Conservation (phyloP, 2,113 vertebrate species). For the Anguilla japonica region DNA sequence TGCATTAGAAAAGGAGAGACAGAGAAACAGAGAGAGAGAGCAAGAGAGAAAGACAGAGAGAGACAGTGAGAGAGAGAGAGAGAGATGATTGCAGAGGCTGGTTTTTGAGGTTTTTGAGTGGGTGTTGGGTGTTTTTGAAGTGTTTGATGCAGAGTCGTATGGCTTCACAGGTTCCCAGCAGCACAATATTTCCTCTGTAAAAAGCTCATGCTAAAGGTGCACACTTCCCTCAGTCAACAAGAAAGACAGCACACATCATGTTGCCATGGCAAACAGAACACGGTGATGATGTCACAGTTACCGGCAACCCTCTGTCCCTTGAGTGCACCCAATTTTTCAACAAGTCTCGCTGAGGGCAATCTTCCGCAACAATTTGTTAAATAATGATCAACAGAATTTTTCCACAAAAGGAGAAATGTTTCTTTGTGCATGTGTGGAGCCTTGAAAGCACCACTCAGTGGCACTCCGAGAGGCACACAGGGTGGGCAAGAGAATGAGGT, state of each 20-base stretch:
- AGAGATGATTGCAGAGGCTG: too few species aligned
- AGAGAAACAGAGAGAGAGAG: too few species aligned
- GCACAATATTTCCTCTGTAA: background rate
- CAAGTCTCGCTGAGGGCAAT: background rate
- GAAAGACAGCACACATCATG: background rate
- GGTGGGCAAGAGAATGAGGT: background rate
- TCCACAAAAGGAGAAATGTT: background rate
- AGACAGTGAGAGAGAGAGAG: too few species aligned
- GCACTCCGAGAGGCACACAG: background rate
- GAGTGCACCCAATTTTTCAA: background rate
- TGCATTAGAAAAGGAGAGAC: too few species aligned
- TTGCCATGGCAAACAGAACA: background rate
- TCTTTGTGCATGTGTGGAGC: background rate
- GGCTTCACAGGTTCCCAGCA: background rate
- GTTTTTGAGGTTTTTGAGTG: too few species aligned
- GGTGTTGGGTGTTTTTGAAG: too few species aligned
- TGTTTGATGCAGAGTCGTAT: background rate
- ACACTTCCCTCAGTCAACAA: background rate
- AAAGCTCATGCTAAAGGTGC: background rate
- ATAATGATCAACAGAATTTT: background rate
- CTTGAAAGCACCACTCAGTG: background rate
- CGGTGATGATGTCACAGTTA: background rate
- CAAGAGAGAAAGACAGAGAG: too few species aligned
- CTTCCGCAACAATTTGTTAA: background rate
- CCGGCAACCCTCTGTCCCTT: slow-evolving; percentile 1